These are phyloP conservation scores for Scomber colias DNA, from an alignment of 2,113 vertebrate species.

Conservation along the genomic window DNA sequence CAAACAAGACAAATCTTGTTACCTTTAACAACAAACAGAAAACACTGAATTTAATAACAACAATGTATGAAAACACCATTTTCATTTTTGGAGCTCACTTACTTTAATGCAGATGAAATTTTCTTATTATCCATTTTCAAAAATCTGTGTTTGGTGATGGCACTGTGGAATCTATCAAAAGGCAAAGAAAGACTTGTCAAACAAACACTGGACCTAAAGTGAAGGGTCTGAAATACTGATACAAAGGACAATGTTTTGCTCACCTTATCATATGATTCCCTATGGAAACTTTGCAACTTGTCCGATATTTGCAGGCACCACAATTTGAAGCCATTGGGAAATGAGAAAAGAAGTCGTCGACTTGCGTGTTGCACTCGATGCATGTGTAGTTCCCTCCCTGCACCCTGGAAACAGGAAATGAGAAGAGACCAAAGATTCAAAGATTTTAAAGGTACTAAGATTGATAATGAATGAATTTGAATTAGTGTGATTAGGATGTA, in stretches of 20 bases:
- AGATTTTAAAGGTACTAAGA: conserved; percentile 5
- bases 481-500: not conserved
- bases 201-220: not conserved
- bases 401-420: conserved; percentile 74
- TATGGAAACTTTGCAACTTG: conserved; percentile 94
- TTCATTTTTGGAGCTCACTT: conserved; percentile 6
- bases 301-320: conserved; percentile 93
- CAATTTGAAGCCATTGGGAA: conserved; percentile 91
- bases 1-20: not conserved
- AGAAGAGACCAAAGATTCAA: not conserved
- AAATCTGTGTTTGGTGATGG: conserved; percentile 88
- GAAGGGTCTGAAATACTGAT: not conserved
- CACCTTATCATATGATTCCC: conserved; percentile 96
- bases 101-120: conserved; percentile 58
- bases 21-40: not conserved
- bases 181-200: conserved; percentile 6
- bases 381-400: conserved; percentile 86
- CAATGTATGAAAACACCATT: not conserved
- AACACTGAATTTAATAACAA: not conserved
- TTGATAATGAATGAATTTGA: not conserved
- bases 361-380: conserved; percentile 90
- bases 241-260: conserved; percentile 29
- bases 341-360: conserved; percentile 92
- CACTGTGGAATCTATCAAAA: conserved; percentile 90
- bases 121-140: conserved; percentile 83